A percentile compares a stretch with the other conserved stretches of the same genome.
These are phyloP conservation scores for Bubo scandiacus DNA, from an alignment of 2,113 vertebrate genomes.

Conservation along the genomic window DNA sequence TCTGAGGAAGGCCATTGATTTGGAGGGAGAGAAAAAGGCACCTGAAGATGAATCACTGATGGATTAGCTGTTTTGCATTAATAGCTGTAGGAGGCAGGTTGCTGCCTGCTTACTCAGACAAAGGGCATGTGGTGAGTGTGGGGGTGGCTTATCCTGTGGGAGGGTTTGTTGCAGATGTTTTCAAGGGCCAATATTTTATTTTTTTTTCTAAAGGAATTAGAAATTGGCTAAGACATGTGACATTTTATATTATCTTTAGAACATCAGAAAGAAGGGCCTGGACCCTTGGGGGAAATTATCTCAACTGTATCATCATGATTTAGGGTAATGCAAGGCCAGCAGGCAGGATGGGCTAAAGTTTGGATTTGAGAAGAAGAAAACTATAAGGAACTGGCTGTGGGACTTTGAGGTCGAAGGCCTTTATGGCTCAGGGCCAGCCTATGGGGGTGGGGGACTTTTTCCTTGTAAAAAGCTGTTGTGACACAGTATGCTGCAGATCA, in stretches of 20 bases:
- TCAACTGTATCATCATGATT: background rate
- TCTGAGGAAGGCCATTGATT: background rate
- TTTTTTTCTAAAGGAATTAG: background rate
- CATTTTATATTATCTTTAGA: background rate
- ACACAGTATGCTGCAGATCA: background rate
- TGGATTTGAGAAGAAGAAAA: background rate
- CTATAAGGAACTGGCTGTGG: background rate
- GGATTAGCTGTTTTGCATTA: background rate
- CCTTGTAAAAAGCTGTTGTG: background rate
- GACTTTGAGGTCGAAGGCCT: background rate
- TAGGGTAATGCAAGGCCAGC: background rate
- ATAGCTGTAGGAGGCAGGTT: background rate
- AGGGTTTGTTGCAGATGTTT: background rate
- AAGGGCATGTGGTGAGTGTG: background rate
- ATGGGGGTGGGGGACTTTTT: rapidly evolving
- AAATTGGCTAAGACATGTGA: background rate
- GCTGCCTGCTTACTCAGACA: background rate
- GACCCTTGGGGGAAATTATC: background rate
- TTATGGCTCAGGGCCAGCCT: background rate
- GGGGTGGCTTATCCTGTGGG: background rate
- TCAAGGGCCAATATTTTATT: background rate
- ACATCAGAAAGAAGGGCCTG: background rate
- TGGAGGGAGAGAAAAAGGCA: background rate
- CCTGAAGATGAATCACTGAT: background rate
- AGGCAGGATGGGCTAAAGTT: background rate